Conservation (phyloP, 2,888 invertebrate species). For the Andrena camellia region DNA sequence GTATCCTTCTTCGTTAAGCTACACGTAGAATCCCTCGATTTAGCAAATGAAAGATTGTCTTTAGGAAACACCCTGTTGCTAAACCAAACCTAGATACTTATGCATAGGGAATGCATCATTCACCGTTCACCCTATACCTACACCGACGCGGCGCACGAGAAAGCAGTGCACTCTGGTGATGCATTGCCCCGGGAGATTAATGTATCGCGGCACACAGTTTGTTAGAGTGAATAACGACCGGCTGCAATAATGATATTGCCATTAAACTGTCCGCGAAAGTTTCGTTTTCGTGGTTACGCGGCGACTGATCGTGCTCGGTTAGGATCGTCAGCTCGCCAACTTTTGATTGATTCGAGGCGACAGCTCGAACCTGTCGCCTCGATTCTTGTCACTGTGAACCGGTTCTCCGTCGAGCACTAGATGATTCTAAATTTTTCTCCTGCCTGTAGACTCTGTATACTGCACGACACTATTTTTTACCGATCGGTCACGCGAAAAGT, state of each 20-base stretch:
- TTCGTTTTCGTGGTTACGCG: constrained; percentile 71
- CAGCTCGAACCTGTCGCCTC: not conserved
- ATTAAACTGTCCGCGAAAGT: constrained; percentile 80
- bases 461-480: no score
- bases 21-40: constrained; percentile 3
- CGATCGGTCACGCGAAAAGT: no score
- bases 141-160: constrained; percentile 41
- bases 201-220: constrained; percentile 80
- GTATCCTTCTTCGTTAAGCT: not conserved
- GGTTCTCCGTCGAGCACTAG: not conserved
- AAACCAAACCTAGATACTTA: constrained; percentile 5
- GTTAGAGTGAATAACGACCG: constrained; percentile 81
- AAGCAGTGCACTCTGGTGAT: constrained; percentile 76
- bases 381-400: not conserved
- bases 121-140: constrained; percentile 12
- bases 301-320: constrained; percentile 18
- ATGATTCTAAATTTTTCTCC: not conserved
- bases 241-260: constrained; percentile 81
- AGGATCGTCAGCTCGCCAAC: not conserved
- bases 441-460: not conserved
- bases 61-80: constrained; percentile 11
- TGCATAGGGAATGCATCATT: constrained; percentile 33
- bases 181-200: constrained; percentile 82
- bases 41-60: not conserved
- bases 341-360: constrained; percentile 31